A percentile compares a stretch with the other conserved stretches of the same genome.
These are phyloP conservation scores for Callocephalon fimbriatum DNA, from an alignment of 2,113 vertebrate species.

Conservation along the genomic window DNA sequence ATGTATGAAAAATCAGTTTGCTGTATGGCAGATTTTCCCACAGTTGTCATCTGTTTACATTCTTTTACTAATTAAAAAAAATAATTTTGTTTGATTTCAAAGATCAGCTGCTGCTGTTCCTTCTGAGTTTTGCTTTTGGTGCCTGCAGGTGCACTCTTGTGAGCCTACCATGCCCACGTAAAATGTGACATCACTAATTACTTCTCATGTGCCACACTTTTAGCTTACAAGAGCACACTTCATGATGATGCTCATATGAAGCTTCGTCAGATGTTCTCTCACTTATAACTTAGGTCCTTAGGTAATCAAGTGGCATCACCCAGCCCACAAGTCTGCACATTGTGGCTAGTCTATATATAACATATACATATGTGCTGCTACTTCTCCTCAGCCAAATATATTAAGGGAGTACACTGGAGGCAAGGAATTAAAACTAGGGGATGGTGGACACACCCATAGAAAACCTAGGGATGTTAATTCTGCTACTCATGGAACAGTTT, in stretches of 20 bases:
- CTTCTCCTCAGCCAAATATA: not conserved
- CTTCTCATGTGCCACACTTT: not conserved
- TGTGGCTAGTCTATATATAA: not conserved
- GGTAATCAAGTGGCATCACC: not conserved
- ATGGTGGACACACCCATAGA: not conserved
- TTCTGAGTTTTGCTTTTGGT: not conserved
- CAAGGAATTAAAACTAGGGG: not conserved
- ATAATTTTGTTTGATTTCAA: not conserved
- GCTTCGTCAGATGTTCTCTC: not conserved
- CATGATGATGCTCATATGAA: not conserved
- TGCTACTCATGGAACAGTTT: not conserved
- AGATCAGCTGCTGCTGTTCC: not conserved
- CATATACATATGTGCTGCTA: rapidly evolving
- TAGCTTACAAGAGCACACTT: not conserved
- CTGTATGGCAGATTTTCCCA: not conserved
- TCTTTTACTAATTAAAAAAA: not conserved
- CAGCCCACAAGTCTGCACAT: rapidly evolving
- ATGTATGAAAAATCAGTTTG: not conserved
- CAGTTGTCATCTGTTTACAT: not conserved
- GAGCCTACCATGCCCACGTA: not conserved
- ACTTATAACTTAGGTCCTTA: not conserved
- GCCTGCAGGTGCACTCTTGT: not conserved
- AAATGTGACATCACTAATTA: not conserved
- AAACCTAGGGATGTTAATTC: not conserved
- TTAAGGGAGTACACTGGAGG: rapidly evolving